phyloP scores from a whole-genome alignment of 2,797 vertebrate species.

The Labroides dimidiatus region DNA sequence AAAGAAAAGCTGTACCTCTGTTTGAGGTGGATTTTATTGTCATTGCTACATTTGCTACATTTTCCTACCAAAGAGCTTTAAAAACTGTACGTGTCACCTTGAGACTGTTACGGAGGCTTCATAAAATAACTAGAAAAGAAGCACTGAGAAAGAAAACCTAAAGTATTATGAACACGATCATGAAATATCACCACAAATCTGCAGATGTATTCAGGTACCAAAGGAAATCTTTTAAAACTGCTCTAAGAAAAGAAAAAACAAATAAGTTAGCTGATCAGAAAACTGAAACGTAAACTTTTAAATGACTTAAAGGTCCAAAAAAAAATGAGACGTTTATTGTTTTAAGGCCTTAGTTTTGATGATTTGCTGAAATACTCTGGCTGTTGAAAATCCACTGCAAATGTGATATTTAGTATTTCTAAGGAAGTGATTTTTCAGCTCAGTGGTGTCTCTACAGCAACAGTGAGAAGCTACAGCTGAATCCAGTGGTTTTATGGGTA shows the following conservation, averaged over 20 bases:
- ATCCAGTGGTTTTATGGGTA: conserved; percentile 35
- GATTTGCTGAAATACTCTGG: no score
- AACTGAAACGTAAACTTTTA: no score
- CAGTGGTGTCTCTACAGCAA: neutral
- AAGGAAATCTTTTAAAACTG: neutral
- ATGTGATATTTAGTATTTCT: no score
- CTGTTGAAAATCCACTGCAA: no score
- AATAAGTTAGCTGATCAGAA: no score
- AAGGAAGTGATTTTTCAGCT: neutral
- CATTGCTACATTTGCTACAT: conserved; percentile 32
- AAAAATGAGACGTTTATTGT: no score
- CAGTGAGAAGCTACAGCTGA: conserved; percentile 29
- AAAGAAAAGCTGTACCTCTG: neutral
- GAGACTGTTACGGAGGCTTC: neutral
- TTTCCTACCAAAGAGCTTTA: conserved; percentile 29
- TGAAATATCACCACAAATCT: neutral
- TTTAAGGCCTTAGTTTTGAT: no score
- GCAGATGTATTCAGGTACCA: neutral
- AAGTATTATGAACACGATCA: neutral
- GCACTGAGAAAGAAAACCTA: neutral
- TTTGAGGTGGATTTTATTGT: conserved; percentile 24
- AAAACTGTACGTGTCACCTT: conserved; percentile 8
- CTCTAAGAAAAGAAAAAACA: no score
- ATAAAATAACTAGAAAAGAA: neutral
- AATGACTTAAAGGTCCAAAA: no score